Evolutionary conservation across 92 coral and sea anemone species (phyloP).

Genomic region (Parazoanthus atlanticus): DNA sequence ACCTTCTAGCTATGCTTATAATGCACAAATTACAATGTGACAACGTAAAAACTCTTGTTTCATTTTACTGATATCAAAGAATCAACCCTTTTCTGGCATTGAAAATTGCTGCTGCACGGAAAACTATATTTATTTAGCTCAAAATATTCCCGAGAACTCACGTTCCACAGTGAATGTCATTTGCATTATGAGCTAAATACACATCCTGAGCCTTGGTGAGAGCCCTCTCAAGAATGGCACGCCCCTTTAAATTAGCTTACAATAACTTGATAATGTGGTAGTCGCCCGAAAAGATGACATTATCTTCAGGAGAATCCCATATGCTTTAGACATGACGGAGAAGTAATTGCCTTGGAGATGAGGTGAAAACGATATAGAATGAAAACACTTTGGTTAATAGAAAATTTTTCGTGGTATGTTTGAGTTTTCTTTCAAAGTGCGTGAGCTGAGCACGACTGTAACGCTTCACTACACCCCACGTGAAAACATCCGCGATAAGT

Average conservation of each 20-base stretch:
- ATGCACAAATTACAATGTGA: background rate
- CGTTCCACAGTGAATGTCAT: constrained; percentile 53
- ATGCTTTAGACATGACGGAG: constrained; percentile 77
- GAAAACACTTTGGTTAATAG: constrained; percentile 6
- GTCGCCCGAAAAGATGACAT: constrained; percentile 90
- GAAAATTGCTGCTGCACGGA: background rate
- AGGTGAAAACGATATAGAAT: constrained; percentile 72
- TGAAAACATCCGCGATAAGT: constrained; percentile 39
- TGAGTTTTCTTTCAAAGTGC: background rate
- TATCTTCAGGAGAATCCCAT: constrained; percentile 73
- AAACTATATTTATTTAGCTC: background rate
- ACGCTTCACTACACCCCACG: constrained; percentile 33
- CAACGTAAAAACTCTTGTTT: background rate
- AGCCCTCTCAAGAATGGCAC: constrained; percentile 86
- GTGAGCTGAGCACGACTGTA: background rate
- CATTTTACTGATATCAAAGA: background rate
- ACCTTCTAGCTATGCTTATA: background rate
- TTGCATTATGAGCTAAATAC: constrained; percentile 77
- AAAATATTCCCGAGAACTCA: background rate
- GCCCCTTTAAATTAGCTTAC: constrained; percentile 96
- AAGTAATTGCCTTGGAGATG: constrained; percentile 78
- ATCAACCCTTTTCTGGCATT: background rate
- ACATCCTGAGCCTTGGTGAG: constrained; percentile 85
- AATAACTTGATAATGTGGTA: constrained; percentile 87
- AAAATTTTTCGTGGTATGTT: constrained; percentile 10